A percentile compares a stretch with the other conserved stretches of the same genome.
phyloP scores from a whole-genome alignment of 2,113 vertebrate species.

The Pygoscelis antarcticus region DNA sequence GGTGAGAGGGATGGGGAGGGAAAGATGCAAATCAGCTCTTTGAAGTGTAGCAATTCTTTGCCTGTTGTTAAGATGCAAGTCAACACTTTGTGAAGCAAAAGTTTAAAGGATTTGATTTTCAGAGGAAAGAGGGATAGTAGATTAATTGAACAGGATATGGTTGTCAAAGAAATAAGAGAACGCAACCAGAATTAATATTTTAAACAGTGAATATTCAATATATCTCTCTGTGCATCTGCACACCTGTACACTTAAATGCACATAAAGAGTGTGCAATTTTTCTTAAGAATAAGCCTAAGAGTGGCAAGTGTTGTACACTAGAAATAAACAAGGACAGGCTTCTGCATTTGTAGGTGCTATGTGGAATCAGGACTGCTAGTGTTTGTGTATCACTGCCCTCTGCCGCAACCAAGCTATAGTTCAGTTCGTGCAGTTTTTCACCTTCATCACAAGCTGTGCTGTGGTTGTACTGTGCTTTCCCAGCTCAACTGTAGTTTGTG shows the following conservation, averaged over 20 bases:
- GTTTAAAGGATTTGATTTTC: neutral
- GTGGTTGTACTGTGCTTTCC: neutral
- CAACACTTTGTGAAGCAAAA: neutral
- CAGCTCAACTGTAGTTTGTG: neutral
- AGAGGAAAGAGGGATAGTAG: neutral
- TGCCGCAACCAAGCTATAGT: neutral
- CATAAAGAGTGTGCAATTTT: neutral
- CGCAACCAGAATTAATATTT: neutral
- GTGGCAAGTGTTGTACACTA: neutral
- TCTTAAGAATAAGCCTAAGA: neutral
- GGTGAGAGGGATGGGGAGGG: neutral
- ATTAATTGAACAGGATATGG: neutral
- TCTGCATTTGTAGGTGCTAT: neutral
- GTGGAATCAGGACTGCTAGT: neutral
- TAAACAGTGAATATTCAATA: neutral
- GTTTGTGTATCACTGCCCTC: conserved; percentile 20
- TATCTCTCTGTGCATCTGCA: neutral
- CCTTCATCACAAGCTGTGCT: neutral
- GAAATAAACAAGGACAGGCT: neutral
- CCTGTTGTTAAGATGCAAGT: neutral
- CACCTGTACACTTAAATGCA: neutral
- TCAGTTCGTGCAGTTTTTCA: neutral
- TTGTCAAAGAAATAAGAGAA: neutral
- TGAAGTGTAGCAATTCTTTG: neutral
- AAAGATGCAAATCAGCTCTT: neutral